Percentiles rank a stretch among this genome's conserved stretches.
These are phyloP conservation scores for Callopanchax toddi DNA, from an alignment of 2,113 vertebrate genomes.

Conservation along the genomic window DNA sequence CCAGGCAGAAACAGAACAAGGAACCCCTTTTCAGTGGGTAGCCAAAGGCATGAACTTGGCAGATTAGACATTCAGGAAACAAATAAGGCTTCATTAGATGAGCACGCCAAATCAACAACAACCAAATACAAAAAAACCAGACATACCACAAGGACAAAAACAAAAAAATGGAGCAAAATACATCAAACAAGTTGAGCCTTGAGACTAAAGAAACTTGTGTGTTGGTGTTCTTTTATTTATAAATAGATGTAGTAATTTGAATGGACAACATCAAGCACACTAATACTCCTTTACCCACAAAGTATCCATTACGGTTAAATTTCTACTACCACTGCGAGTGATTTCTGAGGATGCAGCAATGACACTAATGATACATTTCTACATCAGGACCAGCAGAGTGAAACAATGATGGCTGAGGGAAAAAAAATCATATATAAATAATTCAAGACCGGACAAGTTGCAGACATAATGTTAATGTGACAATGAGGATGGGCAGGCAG, in stretches of 20 bases:
- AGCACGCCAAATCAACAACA: constrained; percentile 64
- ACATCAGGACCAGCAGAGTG: constrained; percentile 7
- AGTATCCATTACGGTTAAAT: neutral
- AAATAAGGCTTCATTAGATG: constrained; percentile 75
- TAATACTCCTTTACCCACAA: neutral
- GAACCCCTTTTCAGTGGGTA: constrained; percentile 85
- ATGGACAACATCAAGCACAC: no score
- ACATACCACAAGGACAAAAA: constrained; percentile 34
- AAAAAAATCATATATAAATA: constrained; percentile 54
- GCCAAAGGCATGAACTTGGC: constrained; percentile 88
- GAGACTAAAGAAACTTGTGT: constrained; percentile 27
- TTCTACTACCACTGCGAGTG: neutral
- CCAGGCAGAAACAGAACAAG: constrained; percentile 86
- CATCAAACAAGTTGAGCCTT: constrained; percentile 37
- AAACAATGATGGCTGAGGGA: constrained; percentile 15
- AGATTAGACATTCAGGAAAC: constrained; percentile 91
- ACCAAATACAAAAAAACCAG: constrained; percentile 42
- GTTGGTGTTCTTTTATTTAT: no score
- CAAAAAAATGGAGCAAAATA: neutral
- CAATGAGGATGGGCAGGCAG: constrained; percentile 61
- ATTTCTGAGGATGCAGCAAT: constrained; percentile 2
- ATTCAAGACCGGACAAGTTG: constrained; percentile 55
- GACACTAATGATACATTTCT: constrained; percentile 18
- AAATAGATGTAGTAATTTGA: no score
- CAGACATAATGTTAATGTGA: constrained; percentile 60